A percentile compares a stretch with the other conserved stretches of the same genome.
Conservation (phyloP, 2,888 invertebrate genomes). For the Tenthredo mesomela region DNA sequence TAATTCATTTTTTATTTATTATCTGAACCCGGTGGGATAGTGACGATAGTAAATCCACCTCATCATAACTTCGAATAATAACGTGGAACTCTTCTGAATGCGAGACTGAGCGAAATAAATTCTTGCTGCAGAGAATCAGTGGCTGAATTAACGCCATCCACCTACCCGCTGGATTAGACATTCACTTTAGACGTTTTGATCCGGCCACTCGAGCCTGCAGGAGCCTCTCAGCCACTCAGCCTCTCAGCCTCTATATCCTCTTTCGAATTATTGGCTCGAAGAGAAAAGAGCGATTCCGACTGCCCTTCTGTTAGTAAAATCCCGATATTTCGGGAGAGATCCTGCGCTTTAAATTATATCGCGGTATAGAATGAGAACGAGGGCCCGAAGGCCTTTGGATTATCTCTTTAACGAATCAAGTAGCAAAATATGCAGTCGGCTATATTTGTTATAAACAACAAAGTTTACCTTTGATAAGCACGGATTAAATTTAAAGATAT, state of each 20-base stretch:
- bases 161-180: slow-evolving; percentile 47
- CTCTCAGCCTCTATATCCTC: slow-evolving; percentile 43
- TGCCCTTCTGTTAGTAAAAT: slow-evolving; percentile 16
- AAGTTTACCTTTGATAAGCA: slow-evolving; percentile 23
- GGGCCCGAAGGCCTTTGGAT: background rate
- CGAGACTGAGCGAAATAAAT: background rate
- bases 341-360: background rate
- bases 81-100: background rate
- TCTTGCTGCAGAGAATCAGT: background rate
- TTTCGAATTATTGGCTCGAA: slow-evolving; percentile 42
- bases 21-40: background rate
- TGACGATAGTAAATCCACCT: background rate
- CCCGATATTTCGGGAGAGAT: slow-evolving; percentile 17
- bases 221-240: slow-evolving; percentile 43
- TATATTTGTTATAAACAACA: slow-evolving; percentile 31
- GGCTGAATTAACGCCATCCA: slow-evolving; percentile 36
- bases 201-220: slow-evolving; percentile 35
- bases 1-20: slow-evolving; percentile 28
- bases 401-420: background rate
- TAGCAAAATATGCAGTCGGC: slow-evolving; percentile 14
- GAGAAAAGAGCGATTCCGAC: slow-evolving; percentile 29
- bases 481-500: slow-evolving; percentile 28
- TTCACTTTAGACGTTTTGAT: slow-evolving; percentile 49
- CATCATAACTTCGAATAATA: background rate
- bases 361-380: background rate